Percentiles rank a stretch among this genome's conserved stretches.
Evolutionary conservation across 2,888 invertebrate genomes (phyloP).

Genomic region (Acanthacorydalis orientalis): DNA sequence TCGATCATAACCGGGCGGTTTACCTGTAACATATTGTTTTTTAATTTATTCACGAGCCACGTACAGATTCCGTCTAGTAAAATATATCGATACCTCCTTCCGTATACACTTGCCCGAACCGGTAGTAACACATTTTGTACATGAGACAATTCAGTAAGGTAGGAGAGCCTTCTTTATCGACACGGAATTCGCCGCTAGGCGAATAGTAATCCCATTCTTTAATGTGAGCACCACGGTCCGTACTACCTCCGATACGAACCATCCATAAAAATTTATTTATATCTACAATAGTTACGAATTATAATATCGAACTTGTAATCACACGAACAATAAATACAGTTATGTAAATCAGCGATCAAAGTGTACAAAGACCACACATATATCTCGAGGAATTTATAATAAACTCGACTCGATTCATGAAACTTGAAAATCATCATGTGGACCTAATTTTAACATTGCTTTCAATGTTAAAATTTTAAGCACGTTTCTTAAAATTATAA

Average conservation of each 20-base stretch:
- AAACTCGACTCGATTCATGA: conserved; percentile 3
- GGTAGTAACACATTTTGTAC: conserved; percentile 99
- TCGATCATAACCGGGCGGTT: conserved; percentile 90
- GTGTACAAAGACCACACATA: background rate
- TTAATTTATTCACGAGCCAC: too few relatives aligned
- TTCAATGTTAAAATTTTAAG: too few relatives aligned
- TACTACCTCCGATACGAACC: conserved; percentile 92
- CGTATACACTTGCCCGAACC: conserved; percentile 91
- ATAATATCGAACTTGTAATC: background rate
- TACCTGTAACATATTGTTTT: conserved; percentile 46
- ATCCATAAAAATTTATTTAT: conserved; percentile 99
- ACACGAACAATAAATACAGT: background rate
- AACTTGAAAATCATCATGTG: too few relatives aligned
- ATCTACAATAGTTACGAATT: conserved; percentile 34
- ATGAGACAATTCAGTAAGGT: conserved; percentile 90
- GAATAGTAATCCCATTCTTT: conserved; percentile 96
- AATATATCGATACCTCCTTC: conserved; percentile 58
- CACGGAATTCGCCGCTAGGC: conserved; percentile 84
- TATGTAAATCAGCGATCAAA: conserved; percentile 4
- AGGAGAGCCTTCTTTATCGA: conserved; percentile 86
- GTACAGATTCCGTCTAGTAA: too few relatives aligned
- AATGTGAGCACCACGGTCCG: conserved; percentile 86
- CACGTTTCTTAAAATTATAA: background rate
- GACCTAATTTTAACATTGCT: too few relatives aligned
- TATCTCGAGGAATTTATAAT: conserved; percentile 4